Percentiles rank a stretch among this genome's conserved stretches.
Conservation (phyloP, 2,797 vertebrate species). For the Morelia viridis region DNA sequence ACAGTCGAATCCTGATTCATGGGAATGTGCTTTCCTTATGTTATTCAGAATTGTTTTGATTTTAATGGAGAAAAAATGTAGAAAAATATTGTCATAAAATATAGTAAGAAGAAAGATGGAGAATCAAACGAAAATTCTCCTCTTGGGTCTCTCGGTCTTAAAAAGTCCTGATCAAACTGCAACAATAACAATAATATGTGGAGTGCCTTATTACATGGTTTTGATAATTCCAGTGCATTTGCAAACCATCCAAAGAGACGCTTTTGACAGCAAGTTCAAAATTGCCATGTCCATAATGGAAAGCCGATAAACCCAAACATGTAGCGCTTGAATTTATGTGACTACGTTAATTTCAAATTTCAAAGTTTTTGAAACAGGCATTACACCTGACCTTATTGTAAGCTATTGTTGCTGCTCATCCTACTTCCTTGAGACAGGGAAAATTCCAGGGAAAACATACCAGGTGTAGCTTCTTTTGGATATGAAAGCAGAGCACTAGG, state of each 20-base stretch:
- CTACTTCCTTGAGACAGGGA: neutral
- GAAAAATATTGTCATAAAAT: neutral
- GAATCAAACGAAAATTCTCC: neutral
- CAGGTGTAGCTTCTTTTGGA: neutral
- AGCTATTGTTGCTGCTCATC: neutral
- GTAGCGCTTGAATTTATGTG: neutral
- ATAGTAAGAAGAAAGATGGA: neutral
- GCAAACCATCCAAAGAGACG: neutral
- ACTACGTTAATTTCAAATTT: no score
- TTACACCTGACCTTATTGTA: neutral
- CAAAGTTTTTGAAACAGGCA: neutral
- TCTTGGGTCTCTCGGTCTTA: neutral
- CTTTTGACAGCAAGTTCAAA: neutral
- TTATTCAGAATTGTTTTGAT: neutral
- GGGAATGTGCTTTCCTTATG: neutral
- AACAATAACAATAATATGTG: neutral
- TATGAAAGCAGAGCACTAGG: neutral
- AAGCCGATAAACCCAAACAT: neutral
- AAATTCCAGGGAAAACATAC: neutral
- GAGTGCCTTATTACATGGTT: neutral
- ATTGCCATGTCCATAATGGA: neutral
- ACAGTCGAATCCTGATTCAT: neutral
- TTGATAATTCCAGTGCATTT: neutral
- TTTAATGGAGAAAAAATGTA: neutral
- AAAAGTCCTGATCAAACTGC: neutral